These are phyloP conservation scores for Callocephalon fimbriatum DNA, from an alignment of 2,113 vertebrate species.

Conservation along the genomic window DNA sequence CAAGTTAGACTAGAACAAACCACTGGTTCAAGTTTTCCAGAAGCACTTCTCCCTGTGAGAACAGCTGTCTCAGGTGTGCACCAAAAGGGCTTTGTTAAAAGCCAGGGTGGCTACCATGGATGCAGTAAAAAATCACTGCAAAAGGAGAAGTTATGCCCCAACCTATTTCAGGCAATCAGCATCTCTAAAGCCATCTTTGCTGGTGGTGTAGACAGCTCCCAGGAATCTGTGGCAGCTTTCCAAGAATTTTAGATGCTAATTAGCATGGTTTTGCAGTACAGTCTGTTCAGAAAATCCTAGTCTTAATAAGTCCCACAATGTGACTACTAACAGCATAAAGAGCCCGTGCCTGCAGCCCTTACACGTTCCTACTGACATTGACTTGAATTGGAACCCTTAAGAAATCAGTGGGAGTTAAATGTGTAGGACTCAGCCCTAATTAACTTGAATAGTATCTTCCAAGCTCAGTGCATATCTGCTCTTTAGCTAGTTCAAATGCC, in stretches of 20 bases:
- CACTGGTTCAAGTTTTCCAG: background rate
- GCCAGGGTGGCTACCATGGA: background rate
- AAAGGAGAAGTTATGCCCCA: background rate
- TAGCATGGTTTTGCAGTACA: constrained; percentile 35
- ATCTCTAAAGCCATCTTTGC: background rate
- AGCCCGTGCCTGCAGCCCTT: background rate
- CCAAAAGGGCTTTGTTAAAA: background rate
- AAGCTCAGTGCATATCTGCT: background rate
- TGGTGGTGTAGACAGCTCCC: background rate
- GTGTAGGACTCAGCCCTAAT: background rate
- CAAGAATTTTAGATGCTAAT: constrained; percentile 55
- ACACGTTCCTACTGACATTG: background rate
- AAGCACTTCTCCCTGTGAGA: background rate
- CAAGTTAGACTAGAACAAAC: background rate
- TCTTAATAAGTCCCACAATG: constrained; percentile 3
- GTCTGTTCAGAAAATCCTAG: constrained; percentile 50
- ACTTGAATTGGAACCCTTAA: constrained; percentile 8
- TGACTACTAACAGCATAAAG: background rate
- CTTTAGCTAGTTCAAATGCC: background rate
- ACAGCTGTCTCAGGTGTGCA: background rate
- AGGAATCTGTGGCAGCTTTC: constrained; percentile 34
- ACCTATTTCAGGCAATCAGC: background rate
- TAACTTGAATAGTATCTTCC: background rate
- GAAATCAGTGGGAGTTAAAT: background rate
- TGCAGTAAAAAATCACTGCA: background rate